Percentiles rank a stretch among this genome's conserved stretches.
phyloP scores from a whole-genome alignment of 2,888 invertebrate species.

The Drosophila villosipedis region DNA sequence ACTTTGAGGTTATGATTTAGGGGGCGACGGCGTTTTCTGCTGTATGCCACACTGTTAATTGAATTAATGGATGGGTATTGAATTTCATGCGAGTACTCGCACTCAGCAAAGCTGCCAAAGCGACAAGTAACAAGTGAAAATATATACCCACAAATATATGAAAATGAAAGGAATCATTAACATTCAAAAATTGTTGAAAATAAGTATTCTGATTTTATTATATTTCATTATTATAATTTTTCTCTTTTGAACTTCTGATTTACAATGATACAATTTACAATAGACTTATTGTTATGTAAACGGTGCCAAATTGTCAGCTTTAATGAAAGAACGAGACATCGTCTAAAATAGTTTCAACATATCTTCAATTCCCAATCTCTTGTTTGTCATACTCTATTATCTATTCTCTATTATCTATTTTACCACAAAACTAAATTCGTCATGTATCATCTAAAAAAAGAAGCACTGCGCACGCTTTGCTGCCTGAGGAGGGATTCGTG shows the following conservation, averaged over 20 bases:
- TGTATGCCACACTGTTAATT: conserved; percentile 58
- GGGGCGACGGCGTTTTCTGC: conserved; percentile 25
- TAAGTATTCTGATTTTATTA: neutral
- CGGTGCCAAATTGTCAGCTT: neutral
- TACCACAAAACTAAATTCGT: conserved; percentile 4
- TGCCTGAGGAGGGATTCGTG: conserved; percentile 14
- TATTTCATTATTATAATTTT: neutral
- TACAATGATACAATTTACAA: neutral
- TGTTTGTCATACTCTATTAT: neutral
- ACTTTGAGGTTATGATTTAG: conserved; percentile 44
- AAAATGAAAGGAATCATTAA: neutral
- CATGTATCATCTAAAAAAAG: conserved; percentile 5
- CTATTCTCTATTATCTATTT: neutral
- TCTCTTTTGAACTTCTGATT: neutral
- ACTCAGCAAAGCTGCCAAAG: conserved; percentile 21
- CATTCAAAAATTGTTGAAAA: neutral
- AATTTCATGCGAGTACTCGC: conserved; percentile 44
- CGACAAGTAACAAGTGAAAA: conserved; percentile 21
- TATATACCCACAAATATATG: neutral
- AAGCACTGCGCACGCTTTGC: conserved; percentile 31
- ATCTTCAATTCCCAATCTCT: neutral
- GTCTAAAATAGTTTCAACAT: neutral
- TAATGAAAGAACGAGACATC: neutral
- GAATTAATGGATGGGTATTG: conserved; percentile 67
- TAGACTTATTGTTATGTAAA: neutral